phyloP scores from a whole-genome alignment of 2,888 invertebrate species.

The Papilio protenor region DNA sequence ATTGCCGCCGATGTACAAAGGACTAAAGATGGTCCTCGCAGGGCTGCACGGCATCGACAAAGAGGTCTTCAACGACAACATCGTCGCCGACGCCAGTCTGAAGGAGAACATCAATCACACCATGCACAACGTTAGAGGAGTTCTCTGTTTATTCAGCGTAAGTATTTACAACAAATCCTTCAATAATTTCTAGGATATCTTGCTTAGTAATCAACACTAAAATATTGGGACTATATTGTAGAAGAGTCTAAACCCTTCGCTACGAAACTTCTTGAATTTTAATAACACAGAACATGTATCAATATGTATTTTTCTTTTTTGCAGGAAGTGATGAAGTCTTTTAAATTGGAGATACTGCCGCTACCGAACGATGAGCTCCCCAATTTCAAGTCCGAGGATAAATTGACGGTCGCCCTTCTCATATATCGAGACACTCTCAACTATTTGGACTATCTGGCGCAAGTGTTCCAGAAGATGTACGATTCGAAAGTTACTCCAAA shows the following conservation, averaged over 20 bases:
- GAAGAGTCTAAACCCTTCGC: background rate
- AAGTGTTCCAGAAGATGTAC: conserved; percentile 69
- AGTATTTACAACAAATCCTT: conserved; percentile 55
- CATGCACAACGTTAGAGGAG: conserved; percentile 85
- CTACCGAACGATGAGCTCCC: conserved; percentile 66
- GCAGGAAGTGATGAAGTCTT: conserved; percentile 71
- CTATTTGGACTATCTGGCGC: conserved; percentile 71
- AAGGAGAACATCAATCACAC: conserved; percentile 83
- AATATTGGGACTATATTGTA: background rate
- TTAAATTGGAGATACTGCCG: conserved; percentile 64
- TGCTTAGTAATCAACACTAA: too few relatives aligned
- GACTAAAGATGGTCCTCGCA: conserved; percentile 88
- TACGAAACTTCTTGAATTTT: background rate
- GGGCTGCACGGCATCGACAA: conserved; percentile 88
- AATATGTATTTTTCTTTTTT: too few relatives aligned
- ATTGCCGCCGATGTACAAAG: conserved; percentile 86
- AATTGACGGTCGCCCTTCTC: conserved; percentile 58
- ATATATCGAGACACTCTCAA: conserved; percentile 74
- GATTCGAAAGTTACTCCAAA: conserved; percentile 58
- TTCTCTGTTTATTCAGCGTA: conserved; percentile 88
- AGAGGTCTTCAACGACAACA: conserved; percentile 75
- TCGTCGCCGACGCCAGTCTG: conserved; percentile 59
- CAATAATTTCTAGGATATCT: background rate
- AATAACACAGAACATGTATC: too few relatives aligned
- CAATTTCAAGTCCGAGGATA: conserved; percentile 58